A percentile compares a stretch with the other conserved stretches of the same genome.
Conservation (phyloP, 2,113 vertebrate genomes). For the Pholis gunnellus region DNA sequence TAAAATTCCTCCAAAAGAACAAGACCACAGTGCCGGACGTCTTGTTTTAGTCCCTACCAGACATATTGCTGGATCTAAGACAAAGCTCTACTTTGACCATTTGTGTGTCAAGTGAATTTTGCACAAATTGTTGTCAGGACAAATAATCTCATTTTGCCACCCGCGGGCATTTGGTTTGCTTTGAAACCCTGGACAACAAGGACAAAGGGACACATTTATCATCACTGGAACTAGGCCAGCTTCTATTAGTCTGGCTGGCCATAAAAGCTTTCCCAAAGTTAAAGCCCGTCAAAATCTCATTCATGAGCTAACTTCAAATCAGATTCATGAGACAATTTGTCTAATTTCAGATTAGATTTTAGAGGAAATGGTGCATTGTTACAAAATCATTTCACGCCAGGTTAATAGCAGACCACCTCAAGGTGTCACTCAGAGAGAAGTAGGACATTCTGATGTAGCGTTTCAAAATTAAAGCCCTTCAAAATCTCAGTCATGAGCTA, state of each 20-base stretch:
- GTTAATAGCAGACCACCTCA: too few species aligned
- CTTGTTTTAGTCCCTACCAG: constrained; percentile 6
- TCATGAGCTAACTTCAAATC: too few species aligned
- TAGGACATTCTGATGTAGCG: too few species aligned
- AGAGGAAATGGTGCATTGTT: too few species aligned
- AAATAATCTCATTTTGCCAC: constrained; percentile 43
- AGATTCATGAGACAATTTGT: too few species aligned
- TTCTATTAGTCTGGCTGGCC: constrained; percentile 59
- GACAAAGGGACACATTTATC: constrained; percentile 59
- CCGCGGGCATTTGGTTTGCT: constrained; percentile 41
- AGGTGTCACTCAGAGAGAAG: too few species aligned
- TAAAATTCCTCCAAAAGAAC: constrained; percentile 1
- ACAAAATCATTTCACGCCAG: too few species aligned
- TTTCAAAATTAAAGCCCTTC: too few species aligned
- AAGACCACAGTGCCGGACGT: neutral
- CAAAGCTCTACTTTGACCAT: constrained; percentile 23
- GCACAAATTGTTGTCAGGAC: constrained; percentile 40
- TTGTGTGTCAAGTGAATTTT: constrained; percentile 10
- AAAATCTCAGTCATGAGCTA: too few species aligned
- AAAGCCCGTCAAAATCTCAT: too few species aligned
- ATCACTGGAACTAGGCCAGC: constrained; percentile 50
- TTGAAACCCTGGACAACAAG: constrained; percentile 51
- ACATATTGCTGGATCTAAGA: constrained; percentile 24
- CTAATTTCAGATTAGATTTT: too few species aligned
- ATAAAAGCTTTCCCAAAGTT: constrained; percentile 54